These are phyloP conservation scores for Morpho achilles DNA, from an alignment of 2,888 invertebrate genomes.

Conservation along the genomic window DNA sequence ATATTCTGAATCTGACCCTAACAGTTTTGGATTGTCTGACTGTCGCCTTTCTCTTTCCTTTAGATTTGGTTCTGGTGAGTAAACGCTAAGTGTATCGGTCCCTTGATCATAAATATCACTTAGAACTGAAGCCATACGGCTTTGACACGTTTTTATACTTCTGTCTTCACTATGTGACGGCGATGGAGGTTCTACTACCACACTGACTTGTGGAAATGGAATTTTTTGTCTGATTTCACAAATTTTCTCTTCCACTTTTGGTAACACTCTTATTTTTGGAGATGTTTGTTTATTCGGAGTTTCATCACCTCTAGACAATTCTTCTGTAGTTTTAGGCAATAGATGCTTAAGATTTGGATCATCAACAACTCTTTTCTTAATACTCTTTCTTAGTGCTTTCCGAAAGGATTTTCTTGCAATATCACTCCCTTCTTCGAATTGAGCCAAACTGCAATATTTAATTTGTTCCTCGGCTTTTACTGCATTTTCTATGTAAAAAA, in stretches of 20 bases:
- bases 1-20: slow-evolving; percentile 82
- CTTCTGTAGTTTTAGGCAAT: slow-evolving; percentile 57
- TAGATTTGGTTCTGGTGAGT: slow-evolving; percentile 65
- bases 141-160: slow-evolving; percentile 56
- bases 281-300: slow-evolving; percentile 31
- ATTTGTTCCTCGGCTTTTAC: slow-evolving; percentile 78
- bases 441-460: slow-evolving; percentile 88
- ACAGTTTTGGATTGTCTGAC: slow-evolving; percentile 80
- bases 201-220: slow-evolving; percentile 83
- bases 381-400: slow-evolving; percentile 62
- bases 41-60: slow-evolving; percentile 68
- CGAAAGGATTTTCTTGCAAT: slow-evolving; percentile 89
- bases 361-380: slow-evolving; percentile 60
- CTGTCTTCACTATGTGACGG: slow-evolving; percentile 82
- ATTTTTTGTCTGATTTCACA: slow-evolving; percentile 27
- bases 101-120: slow-evolving; percentile 67
- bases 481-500: slow-evolving; percentile 80
- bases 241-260: slow-evolving; percentile 19
- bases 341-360: slow-evolving; percentile 51
- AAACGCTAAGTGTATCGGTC: slow-evolving; percentile 62
- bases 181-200: slow-evolving; percentile 87
- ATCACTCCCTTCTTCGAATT: slow-evolving; percentile 90
- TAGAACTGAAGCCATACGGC: slow-evolving; percentile 70
- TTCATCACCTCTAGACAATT: slow-evolving; percentile 40
- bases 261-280: slow-evolving; percentile 22